Conservation (phyloP, 2,888 invertebrate genomes). For the Cerceris rybyensis region DNA sequence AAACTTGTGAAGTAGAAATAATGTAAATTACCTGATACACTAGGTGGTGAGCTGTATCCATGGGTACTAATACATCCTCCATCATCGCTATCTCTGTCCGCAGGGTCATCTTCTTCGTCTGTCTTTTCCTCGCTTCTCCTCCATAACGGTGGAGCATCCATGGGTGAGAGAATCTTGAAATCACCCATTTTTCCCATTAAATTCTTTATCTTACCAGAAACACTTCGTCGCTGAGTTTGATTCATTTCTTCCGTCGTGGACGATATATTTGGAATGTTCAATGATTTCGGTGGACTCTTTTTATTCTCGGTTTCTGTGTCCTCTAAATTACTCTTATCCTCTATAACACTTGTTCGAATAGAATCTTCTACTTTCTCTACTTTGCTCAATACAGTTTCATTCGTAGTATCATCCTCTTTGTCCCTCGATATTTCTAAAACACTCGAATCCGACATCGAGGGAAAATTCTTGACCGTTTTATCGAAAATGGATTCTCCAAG, state of each 20-base stretch:
- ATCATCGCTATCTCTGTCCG: conserved; percentile 72
- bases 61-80: conserved; percentile 71
- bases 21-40: conserved; percentile 58
- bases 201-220: conserved; percentile 78
- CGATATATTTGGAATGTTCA: conserved; percentile 66
- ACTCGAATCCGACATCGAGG: neutral
- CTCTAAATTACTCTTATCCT: conserved; percentile 8
- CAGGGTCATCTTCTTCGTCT: conserved; percentile 64
- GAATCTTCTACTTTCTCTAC: conserved; percentile 3
- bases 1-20: conserved; percentile 3
- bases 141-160: conserved; percentile 75
- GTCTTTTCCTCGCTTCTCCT: conserved; percentile 72
- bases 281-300: conserved; percentile 73
- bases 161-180: conserved; percentile 78
- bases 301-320: conserved; percentile 56
- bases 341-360: neutral
- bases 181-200: conserved; percentile 78
- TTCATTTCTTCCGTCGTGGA: conserved; percentile 58
- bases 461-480: conserved; percentile 25
- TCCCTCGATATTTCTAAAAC: too few relatives aligned
- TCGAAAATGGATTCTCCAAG: conserved; percentile 7
- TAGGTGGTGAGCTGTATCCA: conserved; percentile 67
- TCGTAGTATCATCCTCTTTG: too few relatives aligned
- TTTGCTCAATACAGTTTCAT: conserved; percentile 5
- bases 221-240: conserved; percentile 62